A percentile compares a stretch with the other conserved stretches of the same genome.
phyloP scores from a whole-genome alignment of 2,888 invertebrate species.

The Parnassius mnemosyne region DNA sequence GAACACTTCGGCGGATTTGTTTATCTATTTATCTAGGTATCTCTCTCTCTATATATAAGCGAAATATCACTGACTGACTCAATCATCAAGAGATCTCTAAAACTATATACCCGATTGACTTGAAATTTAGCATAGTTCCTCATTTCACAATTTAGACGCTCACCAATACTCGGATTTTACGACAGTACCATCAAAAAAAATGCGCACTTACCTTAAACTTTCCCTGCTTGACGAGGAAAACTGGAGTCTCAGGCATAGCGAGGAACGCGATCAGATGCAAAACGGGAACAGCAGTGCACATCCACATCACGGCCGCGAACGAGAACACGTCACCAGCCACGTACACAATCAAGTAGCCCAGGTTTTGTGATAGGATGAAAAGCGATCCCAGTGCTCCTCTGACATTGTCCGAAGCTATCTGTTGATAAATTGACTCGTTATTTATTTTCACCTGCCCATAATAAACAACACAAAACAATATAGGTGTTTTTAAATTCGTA shows the following conservation, averaged over 20 bases:
- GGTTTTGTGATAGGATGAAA: slow-evolving; percentile 71
- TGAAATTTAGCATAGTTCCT: too few relatives aligned
- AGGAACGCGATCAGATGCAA: slow-evolving; percentile 61
- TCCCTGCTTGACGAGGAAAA: slow-evolving; percentile 70
- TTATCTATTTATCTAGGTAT: too few relatives aligned
- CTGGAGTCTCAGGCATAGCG: slow-evolving; percentile 74
- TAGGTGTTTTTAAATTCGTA: too few relatives aligned
- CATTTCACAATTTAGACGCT: too few relatives aligned
- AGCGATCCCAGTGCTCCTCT: slow-evolving; percentile 71
- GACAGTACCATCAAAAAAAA: too few relatives aligned
- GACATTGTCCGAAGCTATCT: slow-evolving; percentile 71
- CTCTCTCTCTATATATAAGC: too few relatives aligned
- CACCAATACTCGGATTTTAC: too few relatives aligned
- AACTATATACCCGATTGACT: too few relatives aligned
- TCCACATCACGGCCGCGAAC: slow-evolving; percentile 64
- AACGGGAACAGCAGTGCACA: slow-evolving; percentile 64
- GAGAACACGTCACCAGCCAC: slow-evolving; percentile 65
- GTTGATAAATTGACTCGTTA: slow-evolving; percentile 24
- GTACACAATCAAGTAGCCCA: slow-evolving; percentile 71
- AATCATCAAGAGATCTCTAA: too few relatives aligned
- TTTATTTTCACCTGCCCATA: neutral
- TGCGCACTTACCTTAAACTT: slow-evolving; percentile 56
- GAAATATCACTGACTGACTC: too few relatives aligned
- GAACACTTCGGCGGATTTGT: too few relatives aligned
- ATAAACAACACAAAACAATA: too few relatives aligned